Base-by-base conservation (phyloP, 2,113 vertebrate species). In the Erinaceus europaeus region DNA sequence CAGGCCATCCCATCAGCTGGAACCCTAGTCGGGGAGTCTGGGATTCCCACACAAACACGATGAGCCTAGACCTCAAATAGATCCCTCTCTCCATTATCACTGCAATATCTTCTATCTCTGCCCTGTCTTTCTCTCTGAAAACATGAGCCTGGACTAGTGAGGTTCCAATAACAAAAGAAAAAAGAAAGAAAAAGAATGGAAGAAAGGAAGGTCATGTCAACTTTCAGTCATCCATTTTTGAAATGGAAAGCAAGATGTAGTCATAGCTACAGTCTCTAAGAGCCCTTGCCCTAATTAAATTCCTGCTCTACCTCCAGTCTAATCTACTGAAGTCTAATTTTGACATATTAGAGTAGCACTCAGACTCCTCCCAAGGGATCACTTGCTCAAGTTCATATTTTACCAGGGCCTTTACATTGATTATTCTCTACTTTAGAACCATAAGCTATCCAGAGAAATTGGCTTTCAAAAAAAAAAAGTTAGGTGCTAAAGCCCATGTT, bases 391-490 rank as follows among this genome's bases (percentile, higher is more conserved):
- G 20, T 67, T 87, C 25, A 6, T 62, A 15, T 55, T 73, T 81
- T 50, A 50, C 29, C 20, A 48, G 17, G 21, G 23, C 55, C 38
- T 68, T 80, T 84, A n/a, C 38, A 44, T 20, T 36, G 53, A 50
- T 72, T 62, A n/a, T 62, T 53, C 73, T 72, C 53, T 53, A 48
- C 42, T 44, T 71, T 55, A 89, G 38, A 32, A 55, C 38, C 84
- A 7, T 50, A 57, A 44, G 32, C 21, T 78, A 53, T 23, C n/a
- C 81, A 42, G 23, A 86, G 73, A 77, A 86, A n/a, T 81, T 78
- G 40, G 52, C 25, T 81, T 68, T 62, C 73, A 86, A 85, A 50
- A 89, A 81, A 81, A 20, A n/a, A 8, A 90, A 53, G 21, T 21
- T 34, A 36, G 36, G 20, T 59, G 20, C n/a, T 50, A 46, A 32